Conservation (phyloP, 2,888 invertebrate species). For the Tryphoninae sp. region DNA sequence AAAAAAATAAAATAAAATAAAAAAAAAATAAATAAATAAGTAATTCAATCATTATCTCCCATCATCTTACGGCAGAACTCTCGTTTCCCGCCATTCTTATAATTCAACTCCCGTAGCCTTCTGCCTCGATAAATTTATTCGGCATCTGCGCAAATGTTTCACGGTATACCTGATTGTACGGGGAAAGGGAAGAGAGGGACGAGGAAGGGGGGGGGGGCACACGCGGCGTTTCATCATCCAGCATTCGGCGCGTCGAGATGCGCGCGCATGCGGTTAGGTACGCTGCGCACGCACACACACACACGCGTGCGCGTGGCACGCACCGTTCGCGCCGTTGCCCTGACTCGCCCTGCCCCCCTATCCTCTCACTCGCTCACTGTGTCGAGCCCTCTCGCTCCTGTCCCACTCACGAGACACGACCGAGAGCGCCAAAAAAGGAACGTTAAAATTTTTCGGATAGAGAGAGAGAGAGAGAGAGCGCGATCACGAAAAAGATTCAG, state of each 20-base stretch:
- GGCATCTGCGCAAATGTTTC: not conserved
- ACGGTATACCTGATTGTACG: not conserved
- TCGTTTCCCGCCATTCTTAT: constrained; percentile 5
- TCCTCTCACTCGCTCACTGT: not conserved
- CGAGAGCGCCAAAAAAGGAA: constrained; percentile 40
- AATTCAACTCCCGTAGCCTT: not conserved
- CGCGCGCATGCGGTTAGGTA: constrained; percentile 5
- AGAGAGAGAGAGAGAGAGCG: constrained; percentile 5
- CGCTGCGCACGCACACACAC: not conserved
- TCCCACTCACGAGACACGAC: not conserved
- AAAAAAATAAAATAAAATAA: not conserved
- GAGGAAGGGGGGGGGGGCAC: too few relatives aligned
- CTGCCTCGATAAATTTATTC: not conserved
- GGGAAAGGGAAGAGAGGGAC: too few relatives aligned
- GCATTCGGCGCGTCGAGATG: constrained; percentile 28
- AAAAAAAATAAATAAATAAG: too few relatives aligned
- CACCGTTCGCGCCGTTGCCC: not conserved
- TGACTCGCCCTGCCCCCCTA: not conserved
- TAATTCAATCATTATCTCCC: not conserved
- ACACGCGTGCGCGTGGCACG: not conserved
- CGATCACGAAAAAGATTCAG: not conserved
- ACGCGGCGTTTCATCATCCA: constrained; percentile 9
- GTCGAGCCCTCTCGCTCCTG: not conserved
- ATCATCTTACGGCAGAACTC: not conserved
- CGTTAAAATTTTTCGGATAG: constrained; percentile 25